Base-by-base conservation (phyloP, 2,888 invertebrate genomes). In the Aleiodes alternator region DNA sequence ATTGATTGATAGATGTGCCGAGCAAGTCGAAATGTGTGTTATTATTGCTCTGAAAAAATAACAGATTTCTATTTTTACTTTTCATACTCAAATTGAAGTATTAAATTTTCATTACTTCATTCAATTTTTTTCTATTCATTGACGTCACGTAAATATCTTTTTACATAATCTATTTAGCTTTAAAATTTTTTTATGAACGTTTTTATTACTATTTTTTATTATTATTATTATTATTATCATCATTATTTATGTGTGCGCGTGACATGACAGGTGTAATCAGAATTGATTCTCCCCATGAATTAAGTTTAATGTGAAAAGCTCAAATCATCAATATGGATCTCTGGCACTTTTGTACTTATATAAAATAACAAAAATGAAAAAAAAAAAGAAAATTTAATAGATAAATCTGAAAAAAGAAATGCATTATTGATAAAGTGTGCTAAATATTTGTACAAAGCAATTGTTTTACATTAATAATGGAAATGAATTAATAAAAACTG, bases 211-310 rank as follows among this genome's bases (percentile, higher is more conserved):
- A 72, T 66, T 74, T 57, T 38, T 76, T 69, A 57, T 71, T 57
- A 71, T 73, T 69, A 56, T 34, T 23, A 71, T 61, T 43, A 78
- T 56, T 55, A 56, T 59, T 59, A 50, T 61, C 48, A 31, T 75
- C 57, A 70, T 78, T 83, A 84, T 84, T 84, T 84, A 84, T 85
- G 80, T 83, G 82, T 84, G 82, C 79, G 76, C 77, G 83, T 85
- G 82, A 82, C 61, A 77, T 80, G 74, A 82, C 78, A 80, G 83
- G 43, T 80, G 78, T 80, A 80, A 78, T 69, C 64, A 48, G 23
- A 81, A 81, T 79, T 78, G 77, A 80, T 79, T 80, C 77, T 80
- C 72, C 72, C 78, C 79, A 80, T 79, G 76, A 83, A 84, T 80
- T 79, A 72, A 79, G 80, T 77, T 79, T 82, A 43, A 23, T 48